phyloP scores from a whole-genome alignment of 2,113 vertebrate species.

The Pelobates fuscus region DNA sequence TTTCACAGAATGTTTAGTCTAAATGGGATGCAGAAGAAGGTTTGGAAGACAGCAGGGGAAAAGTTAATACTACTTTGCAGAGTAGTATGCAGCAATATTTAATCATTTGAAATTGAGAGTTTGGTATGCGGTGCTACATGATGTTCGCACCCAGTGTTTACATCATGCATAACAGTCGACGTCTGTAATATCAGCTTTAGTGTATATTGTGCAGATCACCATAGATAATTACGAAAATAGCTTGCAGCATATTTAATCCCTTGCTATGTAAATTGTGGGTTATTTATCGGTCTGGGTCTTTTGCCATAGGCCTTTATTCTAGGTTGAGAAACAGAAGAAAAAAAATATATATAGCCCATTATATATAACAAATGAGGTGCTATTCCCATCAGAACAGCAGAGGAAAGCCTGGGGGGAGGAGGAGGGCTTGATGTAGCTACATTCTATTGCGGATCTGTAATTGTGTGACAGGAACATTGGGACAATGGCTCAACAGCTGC shows the following conservation, averaged over 20 bases:
- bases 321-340: slow-evolving; percentile 16
- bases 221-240: neutral
- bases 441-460: slow-evolving; percentile 29
- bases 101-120: no score
- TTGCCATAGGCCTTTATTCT: slow-evolving; percentile 17
- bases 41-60: no score
- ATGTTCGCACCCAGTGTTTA: neutral
- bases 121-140: no score
- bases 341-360: slow-evolving; percentile 33
- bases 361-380: slow-evolving; percentile 33
- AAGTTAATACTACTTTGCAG: no score
- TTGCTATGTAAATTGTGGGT: neutral
- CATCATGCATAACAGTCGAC: slow-evolving; percentile 15
- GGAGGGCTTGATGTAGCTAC: slow-evolving; percentile 17
- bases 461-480: slow-evolving; percentile 27
- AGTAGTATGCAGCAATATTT: no score
- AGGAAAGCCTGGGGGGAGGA: slow-evolving; percentile 9
- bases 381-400: slow-evolving; percentile 26
- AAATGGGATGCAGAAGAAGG: no score
- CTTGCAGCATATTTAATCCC: slow-evolving; percentile 24
- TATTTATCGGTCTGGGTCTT: slow-evolving; percentile 26
- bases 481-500: slow-evolving; percentile 27
- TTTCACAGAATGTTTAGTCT: no score
- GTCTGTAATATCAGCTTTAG: slow-evolving; percentile 1
- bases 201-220: slow-evolving; percentile 9